These are phyloP conservation scores for Folsomia manolachei DNA, from an alignment of 2,888 invertebrate genomes.

Conservation along the genomic window DNA sequence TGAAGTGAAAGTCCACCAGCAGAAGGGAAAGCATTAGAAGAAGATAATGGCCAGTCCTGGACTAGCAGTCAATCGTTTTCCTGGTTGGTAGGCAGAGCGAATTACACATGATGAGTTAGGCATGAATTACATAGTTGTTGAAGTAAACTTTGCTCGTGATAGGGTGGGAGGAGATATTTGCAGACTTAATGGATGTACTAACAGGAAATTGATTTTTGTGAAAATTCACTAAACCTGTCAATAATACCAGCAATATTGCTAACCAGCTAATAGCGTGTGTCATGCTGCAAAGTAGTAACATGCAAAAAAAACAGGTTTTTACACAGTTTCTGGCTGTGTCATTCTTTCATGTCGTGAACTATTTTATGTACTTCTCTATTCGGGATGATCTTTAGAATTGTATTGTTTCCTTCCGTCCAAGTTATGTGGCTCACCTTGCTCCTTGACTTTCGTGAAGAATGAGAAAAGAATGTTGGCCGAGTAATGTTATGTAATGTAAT, in stretches of 20 bases:
- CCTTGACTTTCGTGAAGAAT: not conserved
- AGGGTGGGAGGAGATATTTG: not conserved
- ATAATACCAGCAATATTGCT: too few relatives aligned
- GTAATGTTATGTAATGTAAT: slow-evolving; percentile 1
- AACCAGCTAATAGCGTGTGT: too few relatives aligned
- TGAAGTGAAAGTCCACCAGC: not conserved
- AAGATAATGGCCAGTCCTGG: slow-evolving; percentile 1
- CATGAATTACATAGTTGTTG: not conserved
- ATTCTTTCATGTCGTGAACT: too few relatives aligned
- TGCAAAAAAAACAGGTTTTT: not conserved
- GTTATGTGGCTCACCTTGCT: not conserved
- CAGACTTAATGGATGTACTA: not conserved
- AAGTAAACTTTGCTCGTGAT: not conserved
- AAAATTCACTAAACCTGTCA: too few relatives aligned
- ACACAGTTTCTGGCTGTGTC: not conserved
- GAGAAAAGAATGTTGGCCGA: not conserved
- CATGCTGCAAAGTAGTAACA: not conserved
- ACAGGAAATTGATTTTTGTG: not conserved
- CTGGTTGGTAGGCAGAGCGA: too few relatives aligned
- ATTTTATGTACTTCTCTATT: too few relatives aligned
- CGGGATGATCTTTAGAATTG: not conserved
- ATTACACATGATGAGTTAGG: not conserved
- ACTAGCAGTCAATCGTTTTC: too few relatives aligned
- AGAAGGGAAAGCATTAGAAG: not conserved
- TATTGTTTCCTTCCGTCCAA: not conserved